Evolutionary conservation across 2,888 invertebrate genomes (phyloP).

Genomic region (Eupeodes luniger): DNA sequence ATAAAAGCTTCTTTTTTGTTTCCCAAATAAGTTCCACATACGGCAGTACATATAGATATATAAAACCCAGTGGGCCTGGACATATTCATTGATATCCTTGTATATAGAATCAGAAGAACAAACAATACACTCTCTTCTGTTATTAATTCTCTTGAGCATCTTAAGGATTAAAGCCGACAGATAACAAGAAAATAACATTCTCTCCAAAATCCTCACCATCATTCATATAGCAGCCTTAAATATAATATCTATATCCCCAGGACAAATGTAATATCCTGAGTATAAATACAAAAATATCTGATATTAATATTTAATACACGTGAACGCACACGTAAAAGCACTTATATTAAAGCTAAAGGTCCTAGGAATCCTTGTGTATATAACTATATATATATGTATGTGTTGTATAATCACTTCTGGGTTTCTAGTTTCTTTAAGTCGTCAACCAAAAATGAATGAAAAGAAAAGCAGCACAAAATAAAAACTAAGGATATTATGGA

Average conservation of each 20-base stretch:
- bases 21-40: constrained; percentile 50
- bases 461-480: not conserved
- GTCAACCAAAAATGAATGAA: not conserved
- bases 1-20: constrained; percentile 45
- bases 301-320: constrained; percentile 74
- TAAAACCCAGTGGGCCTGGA: constrained; percentile 1
- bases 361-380: constrained; percentile 34
- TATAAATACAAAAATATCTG: constrained; percentile 43
- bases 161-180: constrained; percentile 50
- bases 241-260: constrained; percentile 37
- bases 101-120: constrained; percentile 5
- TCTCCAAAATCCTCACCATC: constrained; percentile 34
- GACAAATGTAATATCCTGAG: constrained; percentile 40
- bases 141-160: constrained; percentile 57
- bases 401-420: constrained; percentile 41
- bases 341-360: constrained; percentile 75
- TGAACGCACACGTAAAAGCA: constrained; percentile 75
- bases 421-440: constrained; percentile 21
- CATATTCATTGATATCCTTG: not conserved
- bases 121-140: constrained; percentile 31
- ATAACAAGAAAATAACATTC: constrained; percentile 69
- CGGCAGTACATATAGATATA: too few relatives aligned
- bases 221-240: constrained; percentile 12
- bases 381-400: not conserved
- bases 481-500: constrained; percentile 1